Conservation (phyloP, 2,797 vertebrate species). For the Microctenopoma stevenorrisi region DNA sequence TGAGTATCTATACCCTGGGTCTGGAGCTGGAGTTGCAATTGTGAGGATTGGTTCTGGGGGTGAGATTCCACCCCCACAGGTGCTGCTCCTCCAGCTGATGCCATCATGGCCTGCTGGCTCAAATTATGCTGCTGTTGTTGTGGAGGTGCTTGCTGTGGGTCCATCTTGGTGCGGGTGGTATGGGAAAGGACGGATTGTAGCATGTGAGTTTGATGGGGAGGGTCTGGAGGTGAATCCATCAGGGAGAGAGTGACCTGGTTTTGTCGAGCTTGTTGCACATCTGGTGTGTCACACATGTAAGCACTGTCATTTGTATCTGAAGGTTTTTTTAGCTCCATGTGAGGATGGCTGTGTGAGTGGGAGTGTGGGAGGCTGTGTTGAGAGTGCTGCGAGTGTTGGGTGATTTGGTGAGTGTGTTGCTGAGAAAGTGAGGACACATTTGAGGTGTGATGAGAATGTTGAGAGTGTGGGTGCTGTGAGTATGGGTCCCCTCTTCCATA, state of each 20-base stretch:
- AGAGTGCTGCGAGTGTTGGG: slow-evolving; percentile 76
- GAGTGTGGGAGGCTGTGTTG: slow-evolving; percentile 71
- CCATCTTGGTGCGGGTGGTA: slow-evolving; percentile 80
- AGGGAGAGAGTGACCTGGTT: slow-evolving; percentile 81
- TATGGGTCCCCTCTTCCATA: slow-evolving; percentile 79
- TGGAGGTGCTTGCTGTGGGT: slow-evolving; percentile 70
- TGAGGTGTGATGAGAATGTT: slow-evolving; percentile 78
- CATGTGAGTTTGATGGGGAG: slow-evolving; percentile 81
- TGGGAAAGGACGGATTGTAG: slow-evolving; percentile 90
- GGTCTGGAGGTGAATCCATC: slow-evolving; percentile 85
- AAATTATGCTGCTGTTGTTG: slow-evolving; percentile 71
- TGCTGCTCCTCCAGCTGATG: slow-evolving; percentile 60
- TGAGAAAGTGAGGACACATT: slow-evolving; percentile 80
- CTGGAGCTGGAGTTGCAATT: slow-evolving; percentile 86
- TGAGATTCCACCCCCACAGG: slow-evolving; percentile 69
- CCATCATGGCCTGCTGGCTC: slow-evolving; percentile 76
- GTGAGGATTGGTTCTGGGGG: slow-evolving; percentile 80
- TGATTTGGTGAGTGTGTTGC: slow-evolving; percentile 74
- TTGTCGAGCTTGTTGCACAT: slow-evolving; percentile 76
- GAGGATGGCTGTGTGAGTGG: slow-evolving; percentile 80
- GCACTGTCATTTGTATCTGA: slow-evolving; percentile 80
- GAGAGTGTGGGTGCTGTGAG: slow-evolving; percentile 74
- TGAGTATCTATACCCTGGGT: slow-evolving; percentile 83
- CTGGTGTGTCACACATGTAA: slow-evolving; percentile 82
- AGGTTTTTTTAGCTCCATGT: slow-evolving; percentile 85